These are phyloP conservation scores for Nasonia vitripennis DNA, from an alignment of 1,140 invertebrate genomes.

Conservation along the genomic window DNA sequence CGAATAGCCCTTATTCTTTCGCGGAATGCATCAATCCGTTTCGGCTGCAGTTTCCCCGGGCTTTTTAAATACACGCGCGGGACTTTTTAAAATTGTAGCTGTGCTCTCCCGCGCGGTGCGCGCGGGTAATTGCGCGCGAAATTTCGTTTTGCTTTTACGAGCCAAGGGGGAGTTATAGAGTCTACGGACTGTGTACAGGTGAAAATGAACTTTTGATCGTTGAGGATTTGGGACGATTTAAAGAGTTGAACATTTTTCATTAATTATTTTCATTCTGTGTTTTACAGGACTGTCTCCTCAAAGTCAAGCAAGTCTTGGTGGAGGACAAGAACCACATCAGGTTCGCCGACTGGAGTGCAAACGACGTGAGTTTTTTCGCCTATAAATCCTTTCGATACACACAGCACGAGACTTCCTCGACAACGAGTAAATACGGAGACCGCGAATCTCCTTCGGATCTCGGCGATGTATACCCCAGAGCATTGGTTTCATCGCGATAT, in stretches of 20 bases:
- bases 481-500: neutral
- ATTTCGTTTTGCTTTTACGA: conserved; percentile 45
- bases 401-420: neutral
- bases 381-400: neutral
- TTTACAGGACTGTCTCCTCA: conserved; percentile 88
- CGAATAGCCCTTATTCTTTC: conserved; percentile 14
- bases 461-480: neutral
- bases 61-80: conserved; percentile 46
- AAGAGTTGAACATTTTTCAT: neutral
- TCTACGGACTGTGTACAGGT: neutral
- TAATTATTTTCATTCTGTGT: conserved; percentile 53
- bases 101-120: neutral
- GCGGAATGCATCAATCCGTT: conserved; percentile 38
- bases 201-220: conserved; percentile 6
- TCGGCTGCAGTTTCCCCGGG: neutral
- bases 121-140: conserved; percentile 34
- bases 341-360: conserved; percentile 93
- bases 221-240: neutral
- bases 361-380: conserved; percentile 84
- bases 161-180: neutral
- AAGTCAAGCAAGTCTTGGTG: conserved; percentile 89
- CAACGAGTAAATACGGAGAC: neutral
- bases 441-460: neutral
- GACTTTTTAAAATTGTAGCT: conserved; percentile 36
- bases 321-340: conserved; percentile 96